These are phyloP conservation scores for Cheilosia impressa DNA, from an alignment of 2,888 invertebrate species.

Conservation along the genomic window DNA sequence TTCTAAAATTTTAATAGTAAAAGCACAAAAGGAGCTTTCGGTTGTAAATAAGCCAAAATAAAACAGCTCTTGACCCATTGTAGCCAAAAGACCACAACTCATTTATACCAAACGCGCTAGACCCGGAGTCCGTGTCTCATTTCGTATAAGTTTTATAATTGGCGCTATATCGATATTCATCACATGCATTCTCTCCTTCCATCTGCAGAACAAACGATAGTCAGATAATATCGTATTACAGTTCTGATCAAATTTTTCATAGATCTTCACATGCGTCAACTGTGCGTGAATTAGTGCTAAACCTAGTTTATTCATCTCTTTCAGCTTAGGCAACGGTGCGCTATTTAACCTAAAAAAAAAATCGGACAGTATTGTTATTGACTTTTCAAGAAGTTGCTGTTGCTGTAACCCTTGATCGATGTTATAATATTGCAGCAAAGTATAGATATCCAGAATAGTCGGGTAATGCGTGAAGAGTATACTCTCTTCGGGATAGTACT, in stretches of 20 bases:
- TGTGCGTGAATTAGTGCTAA: constrained; percentile 27
- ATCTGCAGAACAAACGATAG: constrained; percentile 21
- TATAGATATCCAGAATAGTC: constrained; percentile 10
- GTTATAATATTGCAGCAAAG: constrained; percentile 26
- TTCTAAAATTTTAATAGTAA: too few species aligned
- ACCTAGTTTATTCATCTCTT: constrained; percentile 26
- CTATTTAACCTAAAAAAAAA: constrained; percentile 13
- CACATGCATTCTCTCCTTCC: constrained; percentile 33
- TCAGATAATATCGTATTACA: constrained; percentile 17
- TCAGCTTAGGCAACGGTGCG: constrained; percentile 8
- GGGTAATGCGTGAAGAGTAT: constrained; percentile 36
- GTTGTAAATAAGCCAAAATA: too few species aligned
- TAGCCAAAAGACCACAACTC: too few species aligned
- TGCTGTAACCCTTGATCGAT: constrained; percentile 29
- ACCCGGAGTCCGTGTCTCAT: constrained; percentile 5
- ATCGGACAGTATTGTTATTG: background rate
- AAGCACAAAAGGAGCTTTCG: too few species aligned
- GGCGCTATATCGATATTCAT: constrained; percentile 12
- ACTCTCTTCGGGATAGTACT: constrained; percentile 33
- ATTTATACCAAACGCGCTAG: background rate
- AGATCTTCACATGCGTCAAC: constrained; percentile 20
- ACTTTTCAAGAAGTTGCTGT: background rate
- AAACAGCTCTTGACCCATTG: too few species aligned
- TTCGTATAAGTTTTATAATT: background rate
- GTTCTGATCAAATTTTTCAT: constrained; percentile 38